phyloP scores from a whole-genome alignment of 2,888 invertebrate genomes.

The Pelosia muscerda region DNA sequence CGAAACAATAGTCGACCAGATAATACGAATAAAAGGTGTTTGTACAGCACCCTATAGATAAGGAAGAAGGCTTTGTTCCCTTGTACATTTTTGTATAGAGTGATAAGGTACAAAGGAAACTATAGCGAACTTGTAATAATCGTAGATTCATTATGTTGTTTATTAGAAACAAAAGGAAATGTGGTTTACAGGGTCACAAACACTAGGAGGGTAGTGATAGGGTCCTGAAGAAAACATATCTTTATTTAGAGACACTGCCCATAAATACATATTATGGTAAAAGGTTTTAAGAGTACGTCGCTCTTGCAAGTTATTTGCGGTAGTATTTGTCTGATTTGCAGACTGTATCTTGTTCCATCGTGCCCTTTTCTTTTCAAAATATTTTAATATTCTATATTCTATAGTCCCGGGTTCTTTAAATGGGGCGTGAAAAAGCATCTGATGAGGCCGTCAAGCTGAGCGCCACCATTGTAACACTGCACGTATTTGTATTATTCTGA shows the following conservation, averaged over 20 bases:
- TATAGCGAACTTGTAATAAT: slow-evolving; percentile 20
- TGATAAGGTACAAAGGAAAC: slow-evolving; percentile 28
- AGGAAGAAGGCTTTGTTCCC: slow-evolving; percentile 22
- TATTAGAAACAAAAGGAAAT: background rate
- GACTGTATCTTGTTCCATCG: too few species aligned
- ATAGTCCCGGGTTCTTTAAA: too few species aligned
- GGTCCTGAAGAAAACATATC: background rate
- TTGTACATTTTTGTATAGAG: slow-evolving; percentile 27
- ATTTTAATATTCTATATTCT: too few species aligned
- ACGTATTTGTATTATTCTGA: too few species aligned
- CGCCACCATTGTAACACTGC: too few species aligned
- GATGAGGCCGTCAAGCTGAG: too few species aligned
- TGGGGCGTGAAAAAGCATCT: too few species aligned
- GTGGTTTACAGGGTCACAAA: background rate
- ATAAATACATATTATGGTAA: background rate
- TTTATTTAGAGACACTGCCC: background rate
- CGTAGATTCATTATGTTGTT: slow-evolving; percentile 14
- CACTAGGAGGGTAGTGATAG: background rate
- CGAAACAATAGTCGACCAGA: slow-evolving; percentile 68
- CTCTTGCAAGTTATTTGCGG: background rate
- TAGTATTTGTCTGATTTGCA: background rate
- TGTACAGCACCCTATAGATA: slow-evolving; percentile 37
- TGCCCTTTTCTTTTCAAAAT: too few species aligned
- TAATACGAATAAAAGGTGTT: slow-evolving; percentile 67
- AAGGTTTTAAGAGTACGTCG: slow-evolving; percentile 6